Conservation (phyloP, 1,140 invertebrate species). For the Metopolophium dirhodum region DNA sequence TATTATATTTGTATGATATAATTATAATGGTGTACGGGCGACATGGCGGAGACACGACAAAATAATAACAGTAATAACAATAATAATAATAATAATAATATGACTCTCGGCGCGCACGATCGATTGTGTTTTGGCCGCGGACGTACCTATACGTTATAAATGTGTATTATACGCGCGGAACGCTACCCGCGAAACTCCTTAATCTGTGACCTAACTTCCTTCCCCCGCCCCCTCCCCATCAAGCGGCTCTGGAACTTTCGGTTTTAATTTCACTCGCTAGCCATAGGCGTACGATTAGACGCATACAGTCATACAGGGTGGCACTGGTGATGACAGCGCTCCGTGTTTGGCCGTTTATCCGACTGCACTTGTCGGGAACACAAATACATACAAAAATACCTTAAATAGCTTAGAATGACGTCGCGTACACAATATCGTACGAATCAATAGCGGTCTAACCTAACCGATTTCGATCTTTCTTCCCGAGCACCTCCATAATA, state of each 20-base stretch:
- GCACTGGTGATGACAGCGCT: too few relatives aligned
- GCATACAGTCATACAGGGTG: too few relatives aligned
- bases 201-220: neutral
- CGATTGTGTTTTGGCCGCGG: neutral
- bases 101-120: neutral
- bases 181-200: neutral
- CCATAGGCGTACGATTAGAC: neutral
- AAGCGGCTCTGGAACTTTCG: neutral
- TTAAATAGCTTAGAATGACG: neutral
- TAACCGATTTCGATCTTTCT: too few relatives aligned
- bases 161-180: neutral
- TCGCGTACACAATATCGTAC: neutral
- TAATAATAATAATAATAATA: conserved; percentile 22
- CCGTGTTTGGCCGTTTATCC: neutral
- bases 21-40: neutral
- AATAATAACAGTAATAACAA: neutral
- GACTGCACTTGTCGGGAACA: neutral
- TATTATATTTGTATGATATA: neutral
- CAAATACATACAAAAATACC: neutral
- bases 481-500: too few relatives aligned
- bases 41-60: neutral
- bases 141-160: neutral
- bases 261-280: neutral
- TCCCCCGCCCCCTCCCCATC: neutral
- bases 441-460: neutral